A percentile compares a stretch with the other conserved stretches of the same genome.
phyloP scores from a whole-genome alignment of 2,888 invertebrate genomes.

The Smittia aterrima region DNA sequence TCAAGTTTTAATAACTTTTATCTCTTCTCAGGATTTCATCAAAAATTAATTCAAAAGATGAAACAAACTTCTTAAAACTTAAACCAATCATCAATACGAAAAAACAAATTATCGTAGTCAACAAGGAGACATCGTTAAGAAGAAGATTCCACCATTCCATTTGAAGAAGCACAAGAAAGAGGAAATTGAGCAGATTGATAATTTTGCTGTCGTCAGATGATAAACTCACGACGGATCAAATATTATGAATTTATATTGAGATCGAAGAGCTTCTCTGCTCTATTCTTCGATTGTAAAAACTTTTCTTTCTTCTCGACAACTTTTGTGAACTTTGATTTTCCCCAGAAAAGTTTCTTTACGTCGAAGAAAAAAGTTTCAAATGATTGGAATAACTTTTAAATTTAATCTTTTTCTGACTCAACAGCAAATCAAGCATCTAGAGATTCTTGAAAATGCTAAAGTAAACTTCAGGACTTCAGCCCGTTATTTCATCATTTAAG shows the following conservation, averaged over 20 bases:
- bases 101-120: background rate
- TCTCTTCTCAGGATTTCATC: background rate
- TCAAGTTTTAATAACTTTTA: too few species aligned
- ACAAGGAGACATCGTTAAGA: background rate
- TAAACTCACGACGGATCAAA: background rate
- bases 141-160: conserved; percentile 12
- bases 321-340: too few species aligned
- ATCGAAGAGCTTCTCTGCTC: too few species aligned
- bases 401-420: too few species aligned
- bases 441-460: too few species aligned
- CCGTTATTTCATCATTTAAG: background rate
- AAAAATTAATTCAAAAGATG: background rate
- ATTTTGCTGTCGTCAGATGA: background rate
- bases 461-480: background rate
- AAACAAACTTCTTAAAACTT: too few species aligned
- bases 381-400: too few species aligned
- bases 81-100: background rate
- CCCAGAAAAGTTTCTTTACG: too few species aligned
- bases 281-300: too few species aligned
- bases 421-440: too few species aligned
- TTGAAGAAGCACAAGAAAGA: background rate
- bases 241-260: background rate
- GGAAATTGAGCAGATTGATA: background rate
- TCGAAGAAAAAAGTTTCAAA: too few species aligned
- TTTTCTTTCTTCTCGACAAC: too few species aligned